Percentiles rank a stretch among this genome's conserved stretches.
Evolutionary conservation across 2,888 invertebrate genomes (phyloP).

Genomic region (Arge pagana): DNA sequence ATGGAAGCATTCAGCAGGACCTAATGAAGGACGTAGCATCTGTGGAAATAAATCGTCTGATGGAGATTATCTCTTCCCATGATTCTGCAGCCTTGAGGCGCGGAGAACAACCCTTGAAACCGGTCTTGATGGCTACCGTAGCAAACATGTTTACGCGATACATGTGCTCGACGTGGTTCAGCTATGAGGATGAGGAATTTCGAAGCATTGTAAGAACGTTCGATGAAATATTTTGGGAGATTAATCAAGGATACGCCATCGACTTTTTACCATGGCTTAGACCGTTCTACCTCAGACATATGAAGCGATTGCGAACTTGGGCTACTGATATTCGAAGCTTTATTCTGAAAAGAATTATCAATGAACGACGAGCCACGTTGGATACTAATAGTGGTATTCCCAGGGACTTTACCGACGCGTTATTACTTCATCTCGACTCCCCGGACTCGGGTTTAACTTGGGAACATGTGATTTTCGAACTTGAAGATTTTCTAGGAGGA

Average conservation of each 20-base stretch:
- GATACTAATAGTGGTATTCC: conserved; percentile 61
- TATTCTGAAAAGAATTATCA: conserved; percentile 73
- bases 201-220: conserved; percentile 71
- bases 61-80: conserved; percentile 62
- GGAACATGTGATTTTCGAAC: conserved; percentile 78
- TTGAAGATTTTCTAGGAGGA: conserved; percentile 87
- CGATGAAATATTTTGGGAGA: conserved; percentile 90
- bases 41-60: conserved; percentile 67
- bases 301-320: conserved; percentile 72
- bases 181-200: conserved; percentile 72
- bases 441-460: conserved; percentile 70
- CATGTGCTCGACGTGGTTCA: conserved; percentile 82
- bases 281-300: conserved; percentile 72
- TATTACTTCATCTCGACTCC: conserved; percentile 71
- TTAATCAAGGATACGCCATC: conserved; percentile 85
- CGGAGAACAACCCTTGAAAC: conserved; percentile 66
- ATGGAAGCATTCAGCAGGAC: conserved; percentile 72
- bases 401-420: conserved; percentile 79
- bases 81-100: conserved; percentile 42
- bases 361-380: conserved; percentile 63
- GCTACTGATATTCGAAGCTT: conserved; percentile 73
- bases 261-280: conserved; percentile 84
- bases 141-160: conserved; percentile 86
- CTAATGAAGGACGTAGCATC: conserved; percentile 74
- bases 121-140: conserved; percentile 72